Conservation (phyloP, 2,797 vertebrate species). For the Xenopus petersii region DNA sequence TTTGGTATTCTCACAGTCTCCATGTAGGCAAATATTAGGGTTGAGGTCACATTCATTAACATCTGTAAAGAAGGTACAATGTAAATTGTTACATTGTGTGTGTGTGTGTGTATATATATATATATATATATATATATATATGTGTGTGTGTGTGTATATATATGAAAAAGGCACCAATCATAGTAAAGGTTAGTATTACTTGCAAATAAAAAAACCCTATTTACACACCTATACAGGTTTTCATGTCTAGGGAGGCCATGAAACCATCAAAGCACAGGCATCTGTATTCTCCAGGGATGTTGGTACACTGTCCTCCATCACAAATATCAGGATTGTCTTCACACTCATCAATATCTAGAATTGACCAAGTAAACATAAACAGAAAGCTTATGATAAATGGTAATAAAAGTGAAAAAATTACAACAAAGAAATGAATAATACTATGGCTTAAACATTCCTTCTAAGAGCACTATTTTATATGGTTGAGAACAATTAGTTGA, state of each 20-base stretch:
- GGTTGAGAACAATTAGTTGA: too few species aligned
- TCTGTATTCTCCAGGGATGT: slow-evolving; percentile 84
- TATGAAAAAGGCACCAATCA: too few species aligned
- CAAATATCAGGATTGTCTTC: slow-evolving; percentile 87
- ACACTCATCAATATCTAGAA: slow-evolving; percentile 87
- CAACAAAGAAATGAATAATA: too few species aligned
- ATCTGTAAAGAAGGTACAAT: slow-evolving; percentile 62
- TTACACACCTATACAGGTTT: slow-evolving; percentile 82
- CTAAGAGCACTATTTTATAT: too few species aligned
- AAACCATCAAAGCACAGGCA: slow-evolving; percentile 91
- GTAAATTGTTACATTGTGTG: not conserved
- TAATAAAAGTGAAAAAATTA: too few species aligned
- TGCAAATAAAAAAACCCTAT: too few species aligned
- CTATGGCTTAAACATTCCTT: too few species aligned
- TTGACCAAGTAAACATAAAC: not conserved
- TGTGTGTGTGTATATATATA: too few species aligned
- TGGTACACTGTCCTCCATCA: slow-evolving; percentile 86
- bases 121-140: too few species aligned
- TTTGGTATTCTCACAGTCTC: slow-evolving; percentile 91
- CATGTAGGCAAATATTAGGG: slow-evolving; percentile 89
- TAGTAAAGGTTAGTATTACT: not conserved
- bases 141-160: too few species aligned
- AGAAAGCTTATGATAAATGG: too few species aligned
- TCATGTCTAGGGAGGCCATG: slow-evolving; percentile 87
- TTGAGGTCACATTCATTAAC: slow-evolving; percentile 91